These are phyloP conservation scores for Lophura swinhoii DNA, from an alignment of 2,797 vertebrate genomes.

Conservation along the genomic window DNA sequence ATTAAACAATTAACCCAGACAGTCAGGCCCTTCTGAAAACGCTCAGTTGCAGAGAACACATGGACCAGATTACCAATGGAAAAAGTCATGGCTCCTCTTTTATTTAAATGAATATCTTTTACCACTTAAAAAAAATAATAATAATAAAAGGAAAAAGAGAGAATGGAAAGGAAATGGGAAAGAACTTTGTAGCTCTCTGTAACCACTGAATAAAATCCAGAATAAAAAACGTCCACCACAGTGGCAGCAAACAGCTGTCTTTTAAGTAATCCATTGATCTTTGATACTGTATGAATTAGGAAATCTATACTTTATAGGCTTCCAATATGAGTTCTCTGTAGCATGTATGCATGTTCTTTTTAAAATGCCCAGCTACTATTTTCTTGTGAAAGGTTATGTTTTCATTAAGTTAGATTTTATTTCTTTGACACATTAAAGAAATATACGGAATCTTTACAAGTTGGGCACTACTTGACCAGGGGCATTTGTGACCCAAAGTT, in stretches of 20 bases:
- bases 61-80: slow-evolving; percentile 81
- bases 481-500: neutral
- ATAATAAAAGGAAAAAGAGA: neutral
- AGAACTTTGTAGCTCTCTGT: slow-evolving; percentile 60
- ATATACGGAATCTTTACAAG: neutral
- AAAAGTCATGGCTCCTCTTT: slow-evolving; percentile 70
- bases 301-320: slow-evolving; percentile 30
- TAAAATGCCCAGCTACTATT: neutral
- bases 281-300: slow-evolving; percentile 42
- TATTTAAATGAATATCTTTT: slow-evolving; percentile 73
- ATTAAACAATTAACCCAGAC: slow-evolving; percentile 90
- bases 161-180: neutral
- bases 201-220: slow-evolving; percentile 64
- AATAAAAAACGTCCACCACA: slow-evolving; percentile 33
- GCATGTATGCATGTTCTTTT: neutral
- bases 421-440: neutral
- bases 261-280: slow-evolving; percentile 54
- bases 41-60: slow-evolving; percentile 84
- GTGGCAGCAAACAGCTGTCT: slow-evolving; percentile 64
- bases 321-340: neutral
- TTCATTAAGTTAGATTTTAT: neutral
- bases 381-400: neutral
- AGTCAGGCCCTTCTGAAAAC: slow-evolving; percentile 84
- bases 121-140: slow-evolving; percentile 6
- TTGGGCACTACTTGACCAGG: neutral